Evolutionary conservation across 2,888 invertebrate genomes (phyloP), one percentile per base, ranked within the genome.

Genomic region (Ischnus inquisitorius): DNA sequence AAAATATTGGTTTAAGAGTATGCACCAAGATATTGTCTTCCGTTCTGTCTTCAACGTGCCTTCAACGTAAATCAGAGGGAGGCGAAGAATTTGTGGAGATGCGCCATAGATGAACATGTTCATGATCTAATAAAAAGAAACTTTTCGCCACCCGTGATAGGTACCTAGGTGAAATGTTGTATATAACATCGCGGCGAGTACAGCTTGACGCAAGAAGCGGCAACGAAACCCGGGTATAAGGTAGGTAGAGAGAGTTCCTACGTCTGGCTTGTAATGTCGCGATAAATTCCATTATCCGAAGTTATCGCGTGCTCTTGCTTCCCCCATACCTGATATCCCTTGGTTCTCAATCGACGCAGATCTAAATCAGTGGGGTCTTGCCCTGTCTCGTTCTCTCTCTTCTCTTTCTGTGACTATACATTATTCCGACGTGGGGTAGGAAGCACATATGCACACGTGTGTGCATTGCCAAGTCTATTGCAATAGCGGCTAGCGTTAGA

Each of bases 201-300:
- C 3, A 16, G 10, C 19, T 54, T 54, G 54, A 16, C 19, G 54
- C 8, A 16, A 54, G 54, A 54, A 54, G 43, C 14, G 19, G 51
- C 5, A 41, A 54, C 34, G 8, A 34, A 34, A n/a, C 14, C 16
- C 54, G 12, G 46, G 43, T 68, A 46, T 43, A 43, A 69, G 54
- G 57, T 25, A 60, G 57, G 67, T 51, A 12, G 48, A 68, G 81
- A 69, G 87, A 89, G 88, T 89, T 89, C 88, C 90, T 88, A 86
- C 87, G 88, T 90, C 87, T 88, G 85, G 84, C 85, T 87, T 67
- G 85, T 76, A 87, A 88, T 88, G 87, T 90, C 88, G 88, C 88
- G 88, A 89, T 91, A 90, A 91, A 91, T 91, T 91, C 90, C 90
- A 90, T 91, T 91, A 90, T 87, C 80, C 86, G 89, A 90, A 90